Evolutionary conservation across 2,797 vertebrate species (phyloP).

Genomic region (Sebastes kiyomatsui): DNA sequence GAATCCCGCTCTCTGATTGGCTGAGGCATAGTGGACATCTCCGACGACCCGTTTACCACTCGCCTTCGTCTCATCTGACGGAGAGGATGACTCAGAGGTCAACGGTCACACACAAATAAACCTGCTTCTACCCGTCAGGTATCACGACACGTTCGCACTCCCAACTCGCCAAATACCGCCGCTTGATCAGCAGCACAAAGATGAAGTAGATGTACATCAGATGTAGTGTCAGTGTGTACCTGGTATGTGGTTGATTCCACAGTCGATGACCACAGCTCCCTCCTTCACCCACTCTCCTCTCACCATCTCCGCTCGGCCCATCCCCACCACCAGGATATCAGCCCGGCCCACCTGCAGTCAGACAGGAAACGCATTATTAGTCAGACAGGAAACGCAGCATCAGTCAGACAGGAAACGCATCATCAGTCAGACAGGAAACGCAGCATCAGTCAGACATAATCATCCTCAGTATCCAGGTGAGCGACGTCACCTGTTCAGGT

Average conservation of each 20-base stretch:
- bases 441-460: neutral
- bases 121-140: too few species aligned
- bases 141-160: too few species aligned
- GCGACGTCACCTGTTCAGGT: conserved; percentile 83
- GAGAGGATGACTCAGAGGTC: conserved; percentile 6
- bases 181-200: fast-evolving
- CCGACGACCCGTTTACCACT: conserved; percentile 90
- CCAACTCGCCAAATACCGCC: too few species aligned
- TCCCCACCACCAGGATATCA: conserved; percentile 94
- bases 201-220: too few species aligned
- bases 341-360: conserved; percentile 86
- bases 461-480: neutral
- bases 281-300: conserved; percentile 95
- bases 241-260: conserved; percentile 92
- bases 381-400: neutral
- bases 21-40: conserved; percentile 89
- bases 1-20: conserved; percentile 87
- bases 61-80: conserved; percentile 85
- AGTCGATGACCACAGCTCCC: conserved; percentile 94
- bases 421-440: neutral
- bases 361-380: neutral
- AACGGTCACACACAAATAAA: conserved; percentile 9
- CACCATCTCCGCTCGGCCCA: conserved; percentile 91
- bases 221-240: conserved; percentile 73
- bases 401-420: neutral